A percentile compares a stretch with the other conserved stretches of the same genome.
phyloP scores from a whole-genome alignment of 2,888 invertebrate species.

The Macrosoma leucophasiata region DNA sequence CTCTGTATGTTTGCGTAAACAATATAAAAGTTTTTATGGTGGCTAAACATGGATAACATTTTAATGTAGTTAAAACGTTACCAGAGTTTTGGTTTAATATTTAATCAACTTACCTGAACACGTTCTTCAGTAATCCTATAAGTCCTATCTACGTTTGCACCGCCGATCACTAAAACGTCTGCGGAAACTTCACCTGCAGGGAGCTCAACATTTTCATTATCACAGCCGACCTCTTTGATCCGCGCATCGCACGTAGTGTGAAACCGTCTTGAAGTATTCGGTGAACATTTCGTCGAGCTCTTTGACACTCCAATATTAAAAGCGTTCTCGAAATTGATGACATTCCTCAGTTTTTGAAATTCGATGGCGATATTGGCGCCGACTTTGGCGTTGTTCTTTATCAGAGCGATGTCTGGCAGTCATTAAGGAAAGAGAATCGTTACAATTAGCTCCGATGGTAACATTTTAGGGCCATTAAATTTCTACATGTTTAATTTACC shows the following conservation, averaged over 20 bases:
- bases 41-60: no score
- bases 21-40: no score
- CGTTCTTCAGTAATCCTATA: constrained; percentile 77
- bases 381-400: constrained; percentile 93
- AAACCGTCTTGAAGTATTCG: constrained; percentile 38
- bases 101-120: constrained; percentile 83
- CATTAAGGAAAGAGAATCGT: constrained; percentile 57
- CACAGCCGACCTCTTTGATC: constrained; percentile 11
- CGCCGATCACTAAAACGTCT: constrained; percentile 83
- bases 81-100: no score
- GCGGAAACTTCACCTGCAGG: constrained; percentile 21
- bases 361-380: constrained; percentile 87
- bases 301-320: constrained; percentile 41
- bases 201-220: constrained; percentile 20
- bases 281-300: constrained; percentile 22
- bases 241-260: constrained; percentile 42
- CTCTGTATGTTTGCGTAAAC: no score
- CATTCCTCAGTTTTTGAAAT: constrained; percentile 63
- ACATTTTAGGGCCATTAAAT: constrained; percentile 43
- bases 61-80: no score
- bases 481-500: constrained; percentile 48
- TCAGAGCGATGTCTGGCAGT: constrained; percentile 87
- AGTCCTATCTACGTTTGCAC: constrained; percentile 84
- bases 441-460: constrained; percentile 47
- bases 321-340: constrained; percentile 36